phyloP scores from a whole-genome alignment of 2,113 vertebrate genomes.

The Syrmaticus mikado region DNA sequence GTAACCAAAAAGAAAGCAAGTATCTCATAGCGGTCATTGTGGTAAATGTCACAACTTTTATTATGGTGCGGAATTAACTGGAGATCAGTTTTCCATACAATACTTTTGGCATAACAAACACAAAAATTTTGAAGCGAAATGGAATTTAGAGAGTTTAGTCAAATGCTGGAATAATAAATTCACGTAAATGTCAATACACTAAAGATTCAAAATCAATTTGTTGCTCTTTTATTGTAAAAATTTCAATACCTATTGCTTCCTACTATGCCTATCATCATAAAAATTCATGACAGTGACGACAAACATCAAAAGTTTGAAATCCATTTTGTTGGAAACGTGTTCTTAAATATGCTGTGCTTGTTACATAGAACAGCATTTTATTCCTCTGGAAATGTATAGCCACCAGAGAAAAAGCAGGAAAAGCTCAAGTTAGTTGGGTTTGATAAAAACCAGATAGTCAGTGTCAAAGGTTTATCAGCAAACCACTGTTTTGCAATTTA shows the following conservation, averaged over 20 bases:
- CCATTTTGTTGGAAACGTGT: background rate
- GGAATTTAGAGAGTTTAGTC: background rate
- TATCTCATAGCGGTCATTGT: background rate
- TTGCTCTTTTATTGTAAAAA: background rate
- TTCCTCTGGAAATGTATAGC: background rate
- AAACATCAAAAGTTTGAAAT: background rate
- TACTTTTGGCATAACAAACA: background rate
- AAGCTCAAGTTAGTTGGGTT: background rate
- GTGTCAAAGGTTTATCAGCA: background rate
- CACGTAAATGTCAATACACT: background rate
- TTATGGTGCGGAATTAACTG: background rate
- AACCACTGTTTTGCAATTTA: background rate
- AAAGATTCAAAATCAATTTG: background rate
- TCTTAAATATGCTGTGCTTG: background rate
- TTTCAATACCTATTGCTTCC: background rate
- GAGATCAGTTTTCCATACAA: background rate
- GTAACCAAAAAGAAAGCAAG: background rate
- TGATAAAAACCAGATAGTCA: background rate
- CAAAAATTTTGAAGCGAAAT: background rate
- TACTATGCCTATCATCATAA: background rate
- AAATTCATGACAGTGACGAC: background rate
- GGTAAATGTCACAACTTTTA: background rate
- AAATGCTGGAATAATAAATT: background rate
- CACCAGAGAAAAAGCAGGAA: background rate
- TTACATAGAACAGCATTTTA: background rate